Evolutionary conservation across 2,113 vertebrate genomes (phyloP).

Genomic region (Lucifuga dentata): DNA sequence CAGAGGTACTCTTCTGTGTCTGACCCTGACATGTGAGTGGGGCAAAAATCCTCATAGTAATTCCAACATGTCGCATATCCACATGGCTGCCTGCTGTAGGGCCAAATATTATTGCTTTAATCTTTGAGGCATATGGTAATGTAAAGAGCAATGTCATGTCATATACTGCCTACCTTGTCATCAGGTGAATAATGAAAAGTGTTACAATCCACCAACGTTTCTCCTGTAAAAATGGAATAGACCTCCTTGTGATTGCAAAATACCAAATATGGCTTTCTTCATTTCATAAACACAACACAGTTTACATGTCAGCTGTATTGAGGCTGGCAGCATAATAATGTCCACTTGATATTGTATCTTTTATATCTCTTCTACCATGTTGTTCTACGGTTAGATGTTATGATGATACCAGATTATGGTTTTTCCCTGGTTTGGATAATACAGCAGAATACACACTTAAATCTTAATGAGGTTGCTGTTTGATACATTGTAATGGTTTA

Average conservation of each 20-base stretch:
- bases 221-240: background rate
- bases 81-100: too few relatives aligned
- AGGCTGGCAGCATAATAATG: background rate
- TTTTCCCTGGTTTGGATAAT: conserved; percentile 6
- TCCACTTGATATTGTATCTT: conserved; percentile 3
- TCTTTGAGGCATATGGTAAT: too few relatives aligned
- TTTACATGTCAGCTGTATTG: background rate
- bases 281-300: background rate
- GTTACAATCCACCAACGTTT: conserved; percentile 1
- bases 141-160: too few relatives aligned
- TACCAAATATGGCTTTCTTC: background rate
- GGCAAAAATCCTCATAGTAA: too few relatives aligned
- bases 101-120: too few relatives aligned
- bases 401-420: background rate
- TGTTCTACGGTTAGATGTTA: conserved; percentile 8
- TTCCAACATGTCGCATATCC: too few relatives aligned
- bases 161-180: background rate
- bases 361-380: background rate
- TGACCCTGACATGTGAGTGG: too few relatives aligned
- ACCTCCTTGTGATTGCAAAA: too few relatives aligned
- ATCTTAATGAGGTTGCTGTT: conserved; percentile 44
- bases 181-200: conserved; percentile 1
- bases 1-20: too few relatives aligned
- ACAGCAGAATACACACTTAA: conserved; percentile 27
- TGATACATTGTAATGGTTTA: conserved; percentile 47